phyloP scores from a whole-genome alignment of 2,113 vertebrate genomes.

The Archilochus colubris region DNA sequence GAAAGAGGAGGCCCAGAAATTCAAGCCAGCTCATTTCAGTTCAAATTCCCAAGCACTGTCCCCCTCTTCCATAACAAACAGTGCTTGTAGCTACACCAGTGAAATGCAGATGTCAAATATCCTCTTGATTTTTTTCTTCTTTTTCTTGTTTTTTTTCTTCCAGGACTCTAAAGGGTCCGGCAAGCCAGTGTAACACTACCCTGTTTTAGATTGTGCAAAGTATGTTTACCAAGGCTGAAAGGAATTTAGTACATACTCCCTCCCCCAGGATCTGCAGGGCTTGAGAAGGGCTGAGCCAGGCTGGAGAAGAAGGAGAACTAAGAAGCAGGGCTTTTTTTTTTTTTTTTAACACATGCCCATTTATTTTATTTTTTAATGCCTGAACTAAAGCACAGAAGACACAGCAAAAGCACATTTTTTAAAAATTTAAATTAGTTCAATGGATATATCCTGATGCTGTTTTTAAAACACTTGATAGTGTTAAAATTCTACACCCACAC shows the following conservation, averaged over 20 bases:
- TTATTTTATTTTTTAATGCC: conserved; percentile 1
- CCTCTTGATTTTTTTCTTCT: no score
- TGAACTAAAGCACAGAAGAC: neutral
- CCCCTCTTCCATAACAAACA: neutral
- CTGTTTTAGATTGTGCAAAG: conserved; percentile 48
- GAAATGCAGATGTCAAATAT: conserved; percentile 3
- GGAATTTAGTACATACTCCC: conserved; percentile 43
- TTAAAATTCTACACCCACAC: neutral
- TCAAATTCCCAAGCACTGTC: neutral
- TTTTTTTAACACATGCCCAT: neutral
- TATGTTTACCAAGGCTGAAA: conserved; percentile 67
- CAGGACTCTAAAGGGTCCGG: neutral
- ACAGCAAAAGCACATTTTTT: neutral
- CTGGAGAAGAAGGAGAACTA: neutral
- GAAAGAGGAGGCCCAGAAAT: neutral
- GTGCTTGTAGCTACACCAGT: neutral
- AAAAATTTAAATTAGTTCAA: neutral
- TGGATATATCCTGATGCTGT: neutral
- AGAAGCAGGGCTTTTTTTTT: neutral
- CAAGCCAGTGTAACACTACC: conserved; percentile 34
- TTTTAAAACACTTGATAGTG: neutral
- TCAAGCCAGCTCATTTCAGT: neutral
- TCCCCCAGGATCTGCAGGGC: conserved; percentile 20
- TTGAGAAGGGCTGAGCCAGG: neutral
- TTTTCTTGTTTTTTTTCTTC: neutral